Conservation (phyloP, 2,797 vertebrate species). For the Falco cherrug region DNA sequence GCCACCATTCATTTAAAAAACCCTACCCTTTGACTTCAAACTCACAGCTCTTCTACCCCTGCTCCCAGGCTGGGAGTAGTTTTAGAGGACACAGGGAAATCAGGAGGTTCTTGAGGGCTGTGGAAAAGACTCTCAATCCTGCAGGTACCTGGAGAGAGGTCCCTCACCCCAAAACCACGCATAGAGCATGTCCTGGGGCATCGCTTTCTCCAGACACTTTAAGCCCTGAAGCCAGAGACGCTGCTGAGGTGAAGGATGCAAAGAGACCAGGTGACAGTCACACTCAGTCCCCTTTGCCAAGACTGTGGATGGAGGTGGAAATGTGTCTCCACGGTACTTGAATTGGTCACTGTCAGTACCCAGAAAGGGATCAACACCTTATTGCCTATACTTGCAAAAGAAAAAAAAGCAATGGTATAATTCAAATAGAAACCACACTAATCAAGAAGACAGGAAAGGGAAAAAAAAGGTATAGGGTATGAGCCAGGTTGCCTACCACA, state of each 20-base stretch:
- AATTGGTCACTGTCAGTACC: not conserved
- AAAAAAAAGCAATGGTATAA: not conserved
- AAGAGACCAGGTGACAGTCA: not conserved
- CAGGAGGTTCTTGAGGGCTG: not conserved
- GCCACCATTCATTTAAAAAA: not conserved
- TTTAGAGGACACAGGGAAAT: not conserved
- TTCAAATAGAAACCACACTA: not conserved
- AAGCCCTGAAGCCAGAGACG: not conserved
- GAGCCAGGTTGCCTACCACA: slow-evolving; percentile 48
- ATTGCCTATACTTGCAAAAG: not conserved
- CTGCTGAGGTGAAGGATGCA: not conserved
- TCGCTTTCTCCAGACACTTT: not conserved
- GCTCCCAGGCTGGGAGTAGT: not conserved
- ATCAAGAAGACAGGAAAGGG: not conserved
- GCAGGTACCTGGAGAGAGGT: not conserved
- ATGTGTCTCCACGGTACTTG: accelerated
- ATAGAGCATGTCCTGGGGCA: not conserved
- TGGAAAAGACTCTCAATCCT: not conserved
- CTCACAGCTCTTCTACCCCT: not conserved
- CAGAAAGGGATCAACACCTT: not conserved
- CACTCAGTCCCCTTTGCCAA: not conserved
- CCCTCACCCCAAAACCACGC: not conserved
- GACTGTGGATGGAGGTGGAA: not conserved
- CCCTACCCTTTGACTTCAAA: not conserved
- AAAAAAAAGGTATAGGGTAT: not conserved